Percentiles rank a stretch among this genome's conserved stretches.
Evolutionary conservation across 30 jellyfish, hydroid and myxozoan species (phyloP).

Genomic region (Phacellophora camtschatica): DNA sequence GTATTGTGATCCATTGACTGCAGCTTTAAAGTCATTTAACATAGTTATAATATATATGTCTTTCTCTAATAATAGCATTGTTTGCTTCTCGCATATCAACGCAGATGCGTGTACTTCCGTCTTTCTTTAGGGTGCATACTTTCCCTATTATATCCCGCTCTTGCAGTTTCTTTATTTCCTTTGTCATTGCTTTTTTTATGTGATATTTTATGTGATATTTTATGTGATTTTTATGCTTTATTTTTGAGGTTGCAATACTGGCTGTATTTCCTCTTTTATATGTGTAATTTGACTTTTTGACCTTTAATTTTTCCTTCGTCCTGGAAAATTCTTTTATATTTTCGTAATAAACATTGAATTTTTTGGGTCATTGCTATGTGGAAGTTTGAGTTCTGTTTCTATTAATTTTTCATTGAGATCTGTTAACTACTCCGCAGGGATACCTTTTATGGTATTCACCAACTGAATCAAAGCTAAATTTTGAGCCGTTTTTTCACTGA

Average conservation of each 20-base stretch:
- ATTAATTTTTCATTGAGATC: too few relatives aligned
- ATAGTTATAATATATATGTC: conserved; percentile 1
- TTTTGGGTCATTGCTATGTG: too few relatives aligned
- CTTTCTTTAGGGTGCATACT: background rate
- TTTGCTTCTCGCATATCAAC: conserved; percentile 26
- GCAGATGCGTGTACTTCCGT: background rate
- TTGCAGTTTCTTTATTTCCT: conserved; percentile 12
- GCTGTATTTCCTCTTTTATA: conserved; percentile 4
- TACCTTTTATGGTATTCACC: conserved; percentile 19
- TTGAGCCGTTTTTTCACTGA: conserved; percentile 63
- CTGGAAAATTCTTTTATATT: too few relatives aligned
- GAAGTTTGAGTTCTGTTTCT: too few relatives aligned
- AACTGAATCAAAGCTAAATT: conserved; percentile 23
- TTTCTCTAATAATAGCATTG: background rate
- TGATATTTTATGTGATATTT: conserved; percentile 47
- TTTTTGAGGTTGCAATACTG: conserved; percentile 45
- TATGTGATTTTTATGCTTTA: too few relatives aligned
- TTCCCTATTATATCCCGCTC: conserved; percentile 42
- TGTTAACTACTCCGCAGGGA: too few relatives aligned
- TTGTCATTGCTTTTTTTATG: conserved; percentile 19
- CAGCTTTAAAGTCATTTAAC: conserved; percentile 28
- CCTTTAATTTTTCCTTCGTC: conserved; percentile 36
- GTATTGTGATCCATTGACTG: conserved; percentile 9
- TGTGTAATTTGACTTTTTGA: conserved; percentile 10
- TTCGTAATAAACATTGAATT: too few relatives aligned